Evolutionary conservation across 2,797 vertebrate species (phyloP), one percentile per base, ranked within the genome.

Genomic region (Thalassophryne amazonica): DNA sequence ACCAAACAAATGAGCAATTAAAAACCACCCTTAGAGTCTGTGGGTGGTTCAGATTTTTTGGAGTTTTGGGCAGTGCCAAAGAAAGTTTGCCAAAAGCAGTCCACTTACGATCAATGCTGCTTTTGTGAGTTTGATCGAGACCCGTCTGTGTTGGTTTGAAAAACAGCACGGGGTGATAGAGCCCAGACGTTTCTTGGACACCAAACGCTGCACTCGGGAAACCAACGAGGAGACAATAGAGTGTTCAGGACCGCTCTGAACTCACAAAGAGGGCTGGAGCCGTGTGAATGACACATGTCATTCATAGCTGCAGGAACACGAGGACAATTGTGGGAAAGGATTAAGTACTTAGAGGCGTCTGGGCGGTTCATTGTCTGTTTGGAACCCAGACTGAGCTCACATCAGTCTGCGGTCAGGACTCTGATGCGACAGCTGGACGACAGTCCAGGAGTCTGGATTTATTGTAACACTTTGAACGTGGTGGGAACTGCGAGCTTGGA

Each of bases 311-410:
- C 7, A 47, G 57, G 41, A 57, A 57, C 60, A 55, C 40, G 36
- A 49, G 46, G 25, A 62, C 52, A 57, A 54, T 57, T 60, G 46
- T 73, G 69, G 58, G 60, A 72, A 71, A 41, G 48, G 53, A 69
- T 60, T 71, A 69, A 47, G 76, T 53, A 61, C 58, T 45, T 8
- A 32, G 31, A 37, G 50, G 43, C 34, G 52, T 39, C 51, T 65
- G 39, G 27, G 51, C 51, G 55, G 48, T 29, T 43, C 52, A 58
- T 47, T 73, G 52, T 63, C 34, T 45, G 53, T 13, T 36, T 16
- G 5, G 57, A 14, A 60, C 51, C 49, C 53, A 38, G 49, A 31
- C 70, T 80, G 69, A 70, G 73, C 57, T 72, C 64, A 64, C 53
- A 57, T 78, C 66, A 69, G 58, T 70, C 48, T 60, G 35, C 38